Percentiles rank a stretch among this genome's conserved stretches.
These are phyloP conservation scores for Lottia gigantea DNA, from an alignment of 2,888 invertebrate species.

Conservation along the genomic window DNA sequence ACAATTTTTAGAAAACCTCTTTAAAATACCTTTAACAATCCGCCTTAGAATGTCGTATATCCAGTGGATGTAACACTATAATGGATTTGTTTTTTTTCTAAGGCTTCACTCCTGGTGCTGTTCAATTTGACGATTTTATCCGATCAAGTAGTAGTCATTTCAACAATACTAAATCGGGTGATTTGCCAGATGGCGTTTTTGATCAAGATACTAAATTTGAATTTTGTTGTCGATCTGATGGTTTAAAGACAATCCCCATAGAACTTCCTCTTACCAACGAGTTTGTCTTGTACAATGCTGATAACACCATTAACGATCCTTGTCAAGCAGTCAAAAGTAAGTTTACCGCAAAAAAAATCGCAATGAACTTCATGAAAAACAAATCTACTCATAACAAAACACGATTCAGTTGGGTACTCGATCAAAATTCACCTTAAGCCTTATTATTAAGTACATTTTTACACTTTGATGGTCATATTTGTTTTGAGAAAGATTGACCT, in stretches of 20 bases:
- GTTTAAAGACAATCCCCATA: neutral
- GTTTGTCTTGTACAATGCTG: conserved; percentile 6
- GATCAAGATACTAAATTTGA: conserved; percentile 16
- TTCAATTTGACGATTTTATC: conserved; percentile 14
- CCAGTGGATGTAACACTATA: too few species aligned
- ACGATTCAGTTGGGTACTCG: too few species aligned
- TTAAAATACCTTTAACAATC: too few species aligned
- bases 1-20: too few species aligned
- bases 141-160: neutral
- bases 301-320: neutral
- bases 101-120: conserved; percentile 11
- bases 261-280: conserved; percentile 8
- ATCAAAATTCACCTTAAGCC: too few species aligned
- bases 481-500: too few species aligned
- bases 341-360: neutral
- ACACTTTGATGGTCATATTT: too few species aligned
- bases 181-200: conserved; percentile 17
- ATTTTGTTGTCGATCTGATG: conserved; percentile 20
- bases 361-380: too few species aligned
- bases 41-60: too few species aligned
- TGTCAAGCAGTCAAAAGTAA: neutral
- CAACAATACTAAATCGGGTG: conserved; percentile 11
- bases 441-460: too few species aligned
- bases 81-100: too few species aligned
- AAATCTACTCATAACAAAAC: too few species aligned